Conservation (phyloP, 2,113 vertebrate species). For the Epinephelus cyanopodus region DNA sequence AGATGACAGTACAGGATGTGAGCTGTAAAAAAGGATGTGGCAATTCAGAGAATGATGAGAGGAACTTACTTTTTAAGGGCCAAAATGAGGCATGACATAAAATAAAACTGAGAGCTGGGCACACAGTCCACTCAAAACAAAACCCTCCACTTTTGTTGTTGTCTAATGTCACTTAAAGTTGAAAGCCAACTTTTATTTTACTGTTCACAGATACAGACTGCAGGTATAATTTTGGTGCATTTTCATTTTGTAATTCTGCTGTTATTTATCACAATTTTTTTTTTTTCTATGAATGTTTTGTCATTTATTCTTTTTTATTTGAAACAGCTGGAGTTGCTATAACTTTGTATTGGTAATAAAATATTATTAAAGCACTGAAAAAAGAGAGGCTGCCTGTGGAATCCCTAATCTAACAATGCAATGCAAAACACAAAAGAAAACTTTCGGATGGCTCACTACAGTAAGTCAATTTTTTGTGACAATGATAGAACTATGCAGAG, state of each 20-base stretch:
- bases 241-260: background rate
- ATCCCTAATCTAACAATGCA: background rate
- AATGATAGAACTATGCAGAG: slow-evolving; percentile 8
- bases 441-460: background rate
- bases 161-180: background rate
- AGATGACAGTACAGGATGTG: background rate
- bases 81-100: background rate
- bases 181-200: background rate
- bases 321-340: no score
- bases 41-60: background rate
- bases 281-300: no score
- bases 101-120: background rate
- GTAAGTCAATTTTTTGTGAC: background rate
- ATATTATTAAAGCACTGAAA: background rate
- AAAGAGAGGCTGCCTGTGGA: background rate
- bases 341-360: no score
- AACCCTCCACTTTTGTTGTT: background rate
- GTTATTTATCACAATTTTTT: background rate
- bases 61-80: background rate
- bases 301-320: no score
- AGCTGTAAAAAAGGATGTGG: background rate
- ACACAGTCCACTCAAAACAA: background rate
- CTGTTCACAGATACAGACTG: no score
- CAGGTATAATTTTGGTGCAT: no score
- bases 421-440: background rate